Evolutionary conservation across 2,113 vertebrate genomes (phyloP), one percentile per base, ranked within the genome.

Genomic region (Syngnathus floridae): DNA sequence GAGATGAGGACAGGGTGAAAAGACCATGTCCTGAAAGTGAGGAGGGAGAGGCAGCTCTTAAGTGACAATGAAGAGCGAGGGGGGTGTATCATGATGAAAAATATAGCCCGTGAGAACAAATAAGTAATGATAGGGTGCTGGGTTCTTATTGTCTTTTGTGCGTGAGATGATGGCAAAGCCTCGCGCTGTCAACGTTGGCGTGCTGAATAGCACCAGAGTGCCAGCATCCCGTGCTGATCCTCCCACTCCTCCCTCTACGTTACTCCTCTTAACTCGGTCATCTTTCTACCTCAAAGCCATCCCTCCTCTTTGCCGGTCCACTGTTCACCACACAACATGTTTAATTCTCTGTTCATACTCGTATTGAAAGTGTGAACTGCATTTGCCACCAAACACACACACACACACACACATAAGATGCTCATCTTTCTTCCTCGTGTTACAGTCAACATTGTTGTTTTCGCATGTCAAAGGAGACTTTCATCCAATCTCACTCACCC

Each of bases 41-140:
- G 46, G 45, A 56, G 52, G 48, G 57, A 54, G 65, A 67, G 31
- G 49, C 46, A 57, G 56, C 57, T 67, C 56, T 62, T 56, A 64
- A 65, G 70, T n/a, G 26, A 62, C 73, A 73, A 59, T 0, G 0
- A 71, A 71, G 41, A 75, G 71, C 68, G 67, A 67, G 73, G 60
- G 26, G 65, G 65, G 67, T 45, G 63, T 64, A 60, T 70, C 54
- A 61, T 58, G 57, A 56, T 62, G 43, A 54, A 69, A 60, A 64
- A 65, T 62, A 69, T 38, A 72, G 21, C 48, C 56, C 46, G 43
- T 55, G 38, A 73, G 62, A 79, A 77, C 78, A 84, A 80, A 80
- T 61, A 80, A 74, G 65, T 81, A 78, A 85, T 86, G 77, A 85
- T 76, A 78, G 76, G 72, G 70, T 65, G 69, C 70, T 60, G 70